phyloP scores from a whole-genome alignment of 2,113 vertebrate genomes.

The Pedionomus torquatus region DNA sequence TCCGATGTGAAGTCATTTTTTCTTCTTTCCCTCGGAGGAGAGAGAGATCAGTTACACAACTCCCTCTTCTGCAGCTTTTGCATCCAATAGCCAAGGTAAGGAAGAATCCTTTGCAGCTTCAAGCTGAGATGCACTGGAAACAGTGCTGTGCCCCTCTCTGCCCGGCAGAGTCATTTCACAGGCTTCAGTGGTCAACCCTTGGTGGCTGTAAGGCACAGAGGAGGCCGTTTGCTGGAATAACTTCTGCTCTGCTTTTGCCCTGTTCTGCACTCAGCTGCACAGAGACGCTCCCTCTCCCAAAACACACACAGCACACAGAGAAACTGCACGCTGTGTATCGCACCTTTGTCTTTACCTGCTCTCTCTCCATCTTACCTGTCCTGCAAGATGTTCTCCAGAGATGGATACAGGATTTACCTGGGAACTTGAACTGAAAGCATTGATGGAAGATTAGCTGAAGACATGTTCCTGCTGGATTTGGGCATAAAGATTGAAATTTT shows the following conservation, averaged over 20 bases:
- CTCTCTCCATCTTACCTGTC: background rate
- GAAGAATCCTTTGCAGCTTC: background rate
- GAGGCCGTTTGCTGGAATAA: background rate
- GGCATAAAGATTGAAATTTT: background rate
- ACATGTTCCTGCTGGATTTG: background rate
- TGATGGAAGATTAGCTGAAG: background rate
- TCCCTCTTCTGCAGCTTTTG: background rate
- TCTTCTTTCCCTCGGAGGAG: conserved; percentile 12
- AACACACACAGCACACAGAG: background rate
- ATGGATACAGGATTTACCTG: background rate
- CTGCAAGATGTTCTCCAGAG: background rate
- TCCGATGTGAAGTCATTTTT: background rate
- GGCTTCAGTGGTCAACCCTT: accelerated
- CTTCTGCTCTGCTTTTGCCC: background rate
- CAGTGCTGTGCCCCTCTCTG: background rate
- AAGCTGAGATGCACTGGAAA: background rate
- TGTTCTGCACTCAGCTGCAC: background rate
- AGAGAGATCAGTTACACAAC: background rate
- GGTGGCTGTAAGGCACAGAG: background rate
- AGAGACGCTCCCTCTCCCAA: background rate
- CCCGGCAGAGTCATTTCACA: background rate
- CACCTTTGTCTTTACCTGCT: background rate
- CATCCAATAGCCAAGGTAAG: background rate
- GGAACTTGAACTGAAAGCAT: background rate
- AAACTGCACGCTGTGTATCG: background rate